A percentile compares a stretch with the other conserved stretches of the same genome.
Evolutionary conservation across 2,797 vertebrate genomes (phyloP).

Genomic region (Lepilemur ruficaudatus): DNA sequence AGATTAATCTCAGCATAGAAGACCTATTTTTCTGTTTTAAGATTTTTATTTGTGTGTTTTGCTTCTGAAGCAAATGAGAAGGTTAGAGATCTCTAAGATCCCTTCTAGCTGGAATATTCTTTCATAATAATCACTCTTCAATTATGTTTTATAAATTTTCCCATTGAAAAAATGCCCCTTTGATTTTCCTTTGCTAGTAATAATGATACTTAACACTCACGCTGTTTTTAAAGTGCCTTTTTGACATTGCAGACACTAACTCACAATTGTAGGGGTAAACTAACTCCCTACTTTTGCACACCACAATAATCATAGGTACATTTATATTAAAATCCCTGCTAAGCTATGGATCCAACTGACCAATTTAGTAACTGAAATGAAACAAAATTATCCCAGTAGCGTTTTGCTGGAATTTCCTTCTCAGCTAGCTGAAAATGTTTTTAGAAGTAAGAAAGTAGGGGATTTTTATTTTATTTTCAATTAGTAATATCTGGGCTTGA

Average conservation of each 20-base stretch:
- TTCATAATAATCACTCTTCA: constrained; percentile 59
- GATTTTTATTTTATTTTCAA: neutral
- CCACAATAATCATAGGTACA: constrained; percentile 1
- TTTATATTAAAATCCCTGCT: constrained; percentile 52
- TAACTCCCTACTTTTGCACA: neutral
- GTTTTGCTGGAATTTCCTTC: constrained; percentile 37
- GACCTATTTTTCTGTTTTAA: constrained; percentile 50
- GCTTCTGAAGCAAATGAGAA: constrained; percentile 46
- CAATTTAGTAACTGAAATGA: constrained; percentile 18
- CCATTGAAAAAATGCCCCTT: constrained; percentile 36
- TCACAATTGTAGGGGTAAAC: neutral
- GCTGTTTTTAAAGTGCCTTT: constrained; percentile 57
- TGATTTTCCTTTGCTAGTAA: constrained; percentile 16
- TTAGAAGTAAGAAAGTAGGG: neutral
- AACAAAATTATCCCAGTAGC: constrained; percentile 20
- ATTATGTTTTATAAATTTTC: constrained; percentile 62
- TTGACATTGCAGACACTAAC: neutral
- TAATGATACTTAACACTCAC: constrained; percentile 30
- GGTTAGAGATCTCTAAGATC: neutral
- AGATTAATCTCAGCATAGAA: constrained; percentile 43
- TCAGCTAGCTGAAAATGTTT: constrained; percentile 29
- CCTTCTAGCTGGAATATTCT: constrained; percentile 50
- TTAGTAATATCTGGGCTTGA: neutral
- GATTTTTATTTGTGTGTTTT: constrained; percentile 47
- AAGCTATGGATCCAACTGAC: constrained; percentile 27